Percentiles rank a stretch among this genome's conserved stretches.
Evolutionary conservation across 2,113 vertebrate genomes (phyloP).

Genomic region (Ammodytes dubius): DNA sequence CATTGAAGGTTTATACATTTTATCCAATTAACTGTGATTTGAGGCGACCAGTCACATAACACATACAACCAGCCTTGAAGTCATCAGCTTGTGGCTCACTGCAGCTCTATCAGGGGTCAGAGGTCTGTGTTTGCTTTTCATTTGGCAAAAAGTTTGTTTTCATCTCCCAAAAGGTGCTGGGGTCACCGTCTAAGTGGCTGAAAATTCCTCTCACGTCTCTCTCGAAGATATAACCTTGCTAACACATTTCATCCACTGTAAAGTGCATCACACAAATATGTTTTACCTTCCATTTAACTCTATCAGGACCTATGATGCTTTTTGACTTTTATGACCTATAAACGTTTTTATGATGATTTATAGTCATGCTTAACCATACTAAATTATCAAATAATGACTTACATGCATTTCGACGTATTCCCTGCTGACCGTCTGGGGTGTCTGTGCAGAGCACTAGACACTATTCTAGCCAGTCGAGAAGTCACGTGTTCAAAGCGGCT

Average conservation of each 20-base stretch:
- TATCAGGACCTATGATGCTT: too few relatives aligned
- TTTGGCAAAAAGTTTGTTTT: conserved; percentile 12
- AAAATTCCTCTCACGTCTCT: background rate
- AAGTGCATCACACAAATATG: background rate
- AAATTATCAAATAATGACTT: too few relatives aligned
- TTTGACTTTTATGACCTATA: too few relatives aligned
- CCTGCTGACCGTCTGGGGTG: too few relatives aligned
- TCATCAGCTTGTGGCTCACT: background rate
- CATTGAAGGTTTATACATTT: background rate
- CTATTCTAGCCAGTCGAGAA: too few relatives aligned
- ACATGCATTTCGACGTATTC: too few relatives aligned
- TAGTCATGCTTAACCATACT: too few relatives aligned
- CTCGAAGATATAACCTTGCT: background rate
- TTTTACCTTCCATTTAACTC: background rate
- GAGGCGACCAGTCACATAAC: background rate
- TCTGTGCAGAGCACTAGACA: too few relatives aligned
- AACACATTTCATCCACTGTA: background rate
- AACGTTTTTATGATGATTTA: too few relatives aligned
- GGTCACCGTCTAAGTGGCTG: background rate
- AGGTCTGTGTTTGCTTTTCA: conserved; percentile 12
- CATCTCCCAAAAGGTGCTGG: background rate
- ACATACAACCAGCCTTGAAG: background rate
- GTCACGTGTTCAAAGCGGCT: too few relatives aligned
- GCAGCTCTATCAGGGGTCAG: background rate
- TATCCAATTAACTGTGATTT: background rate